A percentile compares a stretch with the other conserved stretches of the same genome.
Conservation (phyloP, 1,140 invertebrate species). For the Coelopa frigida region DNA sequence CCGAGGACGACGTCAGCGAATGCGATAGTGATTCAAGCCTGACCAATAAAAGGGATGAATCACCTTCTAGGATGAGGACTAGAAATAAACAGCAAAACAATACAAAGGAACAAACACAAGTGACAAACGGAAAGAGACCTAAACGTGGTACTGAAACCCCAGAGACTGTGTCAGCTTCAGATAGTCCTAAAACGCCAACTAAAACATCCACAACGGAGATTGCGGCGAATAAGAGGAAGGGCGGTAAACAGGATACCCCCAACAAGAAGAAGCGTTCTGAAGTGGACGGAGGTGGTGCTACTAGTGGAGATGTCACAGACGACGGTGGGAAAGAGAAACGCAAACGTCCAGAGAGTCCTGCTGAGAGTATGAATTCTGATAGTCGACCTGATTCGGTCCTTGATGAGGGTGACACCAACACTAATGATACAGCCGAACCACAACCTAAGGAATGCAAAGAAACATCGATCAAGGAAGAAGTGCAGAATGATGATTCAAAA, state of each 20-base stretch:
- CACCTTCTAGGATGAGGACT: conserved; percentile 80
- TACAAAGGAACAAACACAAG: conserved; percentile 21
- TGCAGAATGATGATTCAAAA: conserved; percentile 25
- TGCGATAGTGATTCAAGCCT: conserved; percentile 88
- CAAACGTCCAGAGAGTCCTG: conserved; percentile 64
- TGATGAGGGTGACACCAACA: conserved; percentile 61
- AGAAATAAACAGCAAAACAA: conserved; percentile 61
- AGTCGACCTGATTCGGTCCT: conserved; percentile 61
- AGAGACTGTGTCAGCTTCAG: conserved; percentile 44
- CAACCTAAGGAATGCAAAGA: conserved; percentile 40
- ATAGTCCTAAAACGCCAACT: conserved; percentile 52
- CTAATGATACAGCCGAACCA: conserved; percentile 41
- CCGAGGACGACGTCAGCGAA: conserved; percentile 86
- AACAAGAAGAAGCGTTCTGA: conserved; percentile 65
- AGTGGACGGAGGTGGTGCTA: conserved; percentile 35
- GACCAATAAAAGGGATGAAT: conserved; percentile 59
- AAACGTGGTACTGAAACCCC: conserved; percentile 69
- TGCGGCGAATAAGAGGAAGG: conserved; percentile 52
- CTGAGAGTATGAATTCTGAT: conserved; percentile 72
- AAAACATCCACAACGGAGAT: conserved; percentile 44
- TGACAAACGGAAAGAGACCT: conserved; percentile 52
- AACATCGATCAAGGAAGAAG: conserved; percentile 24
- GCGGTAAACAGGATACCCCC: conserved; percentile 58
- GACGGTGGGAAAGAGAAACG: conserved; percentile 57
- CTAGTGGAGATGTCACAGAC: conserved; percentile 14